Evolutionary conservation across 2,113 vertebrate species (phyloP).

Genomic region (Scortum barcoo): DNA sequence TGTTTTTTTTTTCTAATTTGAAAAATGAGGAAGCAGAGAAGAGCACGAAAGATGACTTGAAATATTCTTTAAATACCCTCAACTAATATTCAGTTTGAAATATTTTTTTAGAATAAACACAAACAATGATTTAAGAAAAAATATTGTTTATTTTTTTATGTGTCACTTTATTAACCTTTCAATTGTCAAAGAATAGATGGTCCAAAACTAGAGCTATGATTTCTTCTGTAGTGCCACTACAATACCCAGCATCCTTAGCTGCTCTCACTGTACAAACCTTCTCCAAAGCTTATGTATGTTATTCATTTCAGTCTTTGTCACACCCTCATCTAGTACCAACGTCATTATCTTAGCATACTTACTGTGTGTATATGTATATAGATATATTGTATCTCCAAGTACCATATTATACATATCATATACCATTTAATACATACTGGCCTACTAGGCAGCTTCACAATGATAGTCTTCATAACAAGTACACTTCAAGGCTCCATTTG

Average conservation of each 20-base stretch:
- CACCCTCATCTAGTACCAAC: constrained; percentile 71
- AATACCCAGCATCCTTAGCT: constrained; percentile 67
- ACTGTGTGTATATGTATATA: constrained; percentile 14
- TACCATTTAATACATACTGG: constrained; percentile 68
- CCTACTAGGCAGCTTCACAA: constrained; percentile 72
- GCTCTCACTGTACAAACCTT: constrained; percentile 69
- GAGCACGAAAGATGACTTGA: neutral
- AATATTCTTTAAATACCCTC: neutral
- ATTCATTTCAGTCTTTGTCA: constrained; percentile 55
- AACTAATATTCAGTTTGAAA: constrained; percentile 20
- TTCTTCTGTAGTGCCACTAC: constrained; percentile 65
- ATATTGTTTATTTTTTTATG: constrained; percentile 84
- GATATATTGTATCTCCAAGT: constrained; percentile 75
- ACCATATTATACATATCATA: constrained; percentile 70
- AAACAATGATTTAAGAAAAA: constrained; percentile 79
- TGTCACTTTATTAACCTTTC: constrained; percentile 73
- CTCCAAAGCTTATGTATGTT: constrained; percentile 67
- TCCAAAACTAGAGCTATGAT: constrained; percentile 80
- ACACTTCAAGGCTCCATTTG: constrained; percentile 65
- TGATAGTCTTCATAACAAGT: constrained; percentile 72
- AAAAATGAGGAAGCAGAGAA: neutral
- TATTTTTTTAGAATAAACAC: constrained; percentile 61
- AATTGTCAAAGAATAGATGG: constrained; percentile 78
- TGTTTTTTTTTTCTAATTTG: constrained; percentile 31
- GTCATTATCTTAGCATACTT: constrained; percentile 48